These are phyloP conservation scores for Hippolais icterina DNA, from an alignment of 2,113 vertebrate species.

Conservation along the genomic window DNA sequence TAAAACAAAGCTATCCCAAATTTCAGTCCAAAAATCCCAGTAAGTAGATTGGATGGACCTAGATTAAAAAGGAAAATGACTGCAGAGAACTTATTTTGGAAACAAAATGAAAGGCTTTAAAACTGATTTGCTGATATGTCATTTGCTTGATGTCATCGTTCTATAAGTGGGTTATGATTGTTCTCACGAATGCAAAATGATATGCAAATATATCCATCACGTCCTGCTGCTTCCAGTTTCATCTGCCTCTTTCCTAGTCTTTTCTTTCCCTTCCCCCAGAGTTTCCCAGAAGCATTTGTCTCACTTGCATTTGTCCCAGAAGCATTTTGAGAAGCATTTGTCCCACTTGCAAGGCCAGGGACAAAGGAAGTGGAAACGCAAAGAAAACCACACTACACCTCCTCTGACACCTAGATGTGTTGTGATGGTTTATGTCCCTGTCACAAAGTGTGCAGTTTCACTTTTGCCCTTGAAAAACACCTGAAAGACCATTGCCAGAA, in stretches of 20 bases:
- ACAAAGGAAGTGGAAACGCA: neutral
- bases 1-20: neutral
- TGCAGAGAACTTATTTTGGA: neutral
- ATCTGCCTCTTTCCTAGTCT: neutral
- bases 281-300: neutral
- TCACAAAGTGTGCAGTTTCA: neutral
- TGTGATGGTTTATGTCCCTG: neutral
- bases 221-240: neutral
- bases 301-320: neutral
- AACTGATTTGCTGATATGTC: neutral
- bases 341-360: neutral
- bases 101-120: neutral
- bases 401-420: neutral
- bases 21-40: neutral
- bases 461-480: constrained; percentile 3
- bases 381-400: neutral
- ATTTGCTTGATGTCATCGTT: neutral
- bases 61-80: neutral
- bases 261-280: neutral
- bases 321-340: neutral
- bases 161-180: neutral
- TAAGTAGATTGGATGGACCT: neutral
- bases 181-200: constrained; percentile 3
- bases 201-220: neutral
- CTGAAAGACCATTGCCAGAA: neutral